Evolutionary conservation across 2,888 invertebrate species (phyloP), one percentile per base, ranked within the genome.

Genomic region (Pasiphila rectangulata): DNA sequence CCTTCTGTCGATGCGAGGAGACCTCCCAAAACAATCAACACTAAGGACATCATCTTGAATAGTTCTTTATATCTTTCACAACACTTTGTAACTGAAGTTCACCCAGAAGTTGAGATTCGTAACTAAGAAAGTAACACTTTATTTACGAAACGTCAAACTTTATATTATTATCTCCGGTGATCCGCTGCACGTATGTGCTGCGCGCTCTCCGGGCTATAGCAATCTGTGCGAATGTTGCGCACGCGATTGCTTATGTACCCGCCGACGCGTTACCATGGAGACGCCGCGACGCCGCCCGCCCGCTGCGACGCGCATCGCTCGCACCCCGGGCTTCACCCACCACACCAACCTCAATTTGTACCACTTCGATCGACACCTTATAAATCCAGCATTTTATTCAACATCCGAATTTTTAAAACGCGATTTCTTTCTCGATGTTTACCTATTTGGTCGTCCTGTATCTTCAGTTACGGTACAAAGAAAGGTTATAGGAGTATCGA

Each of bases 61-160:
- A 67, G 70, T 79, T 71, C 69, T 62, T 76, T 73, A 47, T 39
- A 48, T 50, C 34, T 49, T 43, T 59, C 85, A 67, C 53, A 72
- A 84, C 87, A 87, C 87, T 85, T 72, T 71, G 53, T 72, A 71
- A 81, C 80, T 78, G 72, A 76, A 79, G 73, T 70, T 65, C 84
- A 79, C 81, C 72, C 41, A 57, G 63, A 76, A 78, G 75, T 73
- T 82, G 86, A 78, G 85, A 86, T 84, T 87, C 88, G 88, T 83
- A 87, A 87, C 87, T 83, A 86, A 84, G 80, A 78, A 63, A 53
- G 32, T 45, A 46, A 65, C 83, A 85, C 86, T 85, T 77, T 78
- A 81, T 87, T 87, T 87, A 88, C 88, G 87, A 88, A 87, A 86
- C 87, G 73, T 87, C 86, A 76, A 83, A 80, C 75, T 80, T 16